Evolutionary conservation across 2,113 vertebrate species (phyloP), one percentile per base, ranked within the genome.

Genomic region (Limnothrissa miodon): DNA sequence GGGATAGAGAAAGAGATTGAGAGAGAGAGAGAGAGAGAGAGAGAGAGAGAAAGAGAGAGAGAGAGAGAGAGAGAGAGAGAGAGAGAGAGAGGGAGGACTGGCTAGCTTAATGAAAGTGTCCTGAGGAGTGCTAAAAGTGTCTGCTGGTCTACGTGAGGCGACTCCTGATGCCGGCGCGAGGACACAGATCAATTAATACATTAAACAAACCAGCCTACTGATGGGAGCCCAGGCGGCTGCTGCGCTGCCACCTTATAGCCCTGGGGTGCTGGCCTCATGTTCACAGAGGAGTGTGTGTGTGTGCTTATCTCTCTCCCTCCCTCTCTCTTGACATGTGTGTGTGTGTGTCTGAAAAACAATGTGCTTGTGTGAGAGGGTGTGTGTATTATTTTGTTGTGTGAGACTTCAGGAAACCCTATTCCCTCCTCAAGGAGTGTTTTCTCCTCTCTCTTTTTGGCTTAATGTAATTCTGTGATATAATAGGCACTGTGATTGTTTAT

Each of bases 131-230:
- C 89, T 90, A 89, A 92, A 87, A 88, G 86, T 74, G 66, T 36
- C 29, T 74, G 66, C 66, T 36, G 66, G 91, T 82, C 87, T 87
- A 90, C 89, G 89, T 90, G 91, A 90, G 87, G 86, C 88, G 80
- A 89, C 90, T 91, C 86, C 89, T 86, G 85, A 91, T 91, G 84
- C 83, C 85, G n/a, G 86, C 88, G 87, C 86, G 90, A 91, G 90
- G 90, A 89, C 90, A 88, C 90, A 90, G 89, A 92, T 92, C 91
- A 92, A 92, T 92, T 91, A 92, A 90, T 90, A 91, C 87, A 91
- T 91, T 89, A 92, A 90, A 74, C 66, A 74, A 74, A 74, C 25
- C 66, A 33, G 66, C 66, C 66, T 33, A 33, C 66, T 74, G 66
- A 74, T 74, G 66, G 66, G 66, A 74, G 25, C 29, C 66, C 66